A percentile compares a stretch with the other conserved stretches of the same genome.
phyloP scores from a whole-genome alignment of 2,113 vertebrate genomes.

The Sminthopsis crassicaudata region DNA sequence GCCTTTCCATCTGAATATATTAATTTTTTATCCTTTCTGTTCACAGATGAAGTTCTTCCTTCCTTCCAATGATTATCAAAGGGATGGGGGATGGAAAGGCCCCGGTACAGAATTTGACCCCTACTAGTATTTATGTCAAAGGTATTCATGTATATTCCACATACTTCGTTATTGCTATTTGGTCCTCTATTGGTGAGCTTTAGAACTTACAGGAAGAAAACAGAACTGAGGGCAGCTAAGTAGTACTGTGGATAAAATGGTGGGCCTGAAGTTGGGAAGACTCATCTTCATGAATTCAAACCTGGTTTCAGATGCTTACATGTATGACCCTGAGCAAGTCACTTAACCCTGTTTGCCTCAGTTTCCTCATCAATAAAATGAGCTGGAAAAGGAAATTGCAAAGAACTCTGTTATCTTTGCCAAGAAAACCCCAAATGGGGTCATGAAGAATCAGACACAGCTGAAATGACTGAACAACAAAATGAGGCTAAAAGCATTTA shows the following conservation, averaged over 20 bases:
- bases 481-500: not conserved
- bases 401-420: not conserved
- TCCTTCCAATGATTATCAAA: not conserved
- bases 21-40: slow-evolving; percentile 9
- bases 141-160: not conserved
- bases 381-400: not conserved
- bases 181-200: not conserved
- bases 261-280: not conserved
- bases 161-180: not conserved
- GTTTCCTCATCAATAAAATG: not conserved
- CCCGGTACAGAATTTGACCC: not conserved
- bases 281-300: not conserved
- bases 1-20: slow-evolving; percentile 9
- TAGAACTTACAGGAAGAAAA: not conserved
- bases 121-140: not conserved
- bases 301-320: not conserved
- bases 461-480: not conserved
- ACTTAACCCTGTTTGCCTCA: not conserved
- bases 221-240: not conserved
- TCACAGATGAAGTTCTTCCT: slow-evolving; percentile 31
- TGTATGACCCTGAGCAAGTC: not conserved
- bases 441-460: not conserved
- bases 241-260: too few species aligned
- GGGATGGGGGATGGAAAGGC: not conserved
- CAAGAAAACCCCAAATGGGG: not conserved